Base-by-base conservation (phyloP, 1,140 invertebrate genomes). In the Chironomus striatipennis region DNA sequence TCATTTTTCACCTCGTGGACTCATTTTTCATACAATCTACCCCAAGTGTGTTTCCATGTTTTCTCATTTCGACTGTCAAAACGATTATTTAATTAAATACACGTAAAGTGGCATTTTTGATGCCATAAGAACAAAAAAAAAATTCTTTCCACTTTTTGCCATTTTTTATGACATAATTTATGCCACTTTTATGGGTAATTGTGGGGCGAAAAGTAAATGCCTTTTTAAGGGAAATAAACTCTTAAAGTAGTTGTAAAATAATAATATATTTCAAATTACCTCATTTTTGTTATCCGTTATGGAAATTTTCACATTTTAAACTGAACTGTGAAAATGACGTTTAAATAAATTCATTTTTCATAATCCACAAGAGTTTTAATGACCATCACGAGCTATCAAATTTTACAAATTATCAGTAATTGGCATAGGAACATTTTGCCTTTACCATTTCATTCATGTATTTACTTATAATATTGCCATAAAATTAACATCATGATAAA, bases 21-120 rank as follows among this genome's bases (percentile, higher is more conserved):
- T 70, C 65, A 70, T 70, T 70, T 70, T 70, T 70, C 65, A 70
- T 7, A 70, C 24, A 34, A 34, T 34, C 24, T 34, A 34, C 24
- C 5, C 18, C 20, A 57, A 57, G 65, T 70, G 20, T 70, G 18
- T 70, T 18, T 18, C 7, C 20, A 21, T 70, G 20, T 70, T 70
- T 18, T 70, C 20, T 21, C 20, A 70, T 18, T 18, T 20, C 7
- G 20, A 70, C 65, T 70, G 65, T 70, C 65, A 70, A 70, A 70
- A 70, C 65, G 65, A 70, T 70, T 70, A 70, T 70, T 70, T 70
- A 70, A 70, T 70, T 70, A 70, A 70, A 70, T 18, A 70, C 65
- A 70, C 65, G 47, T 57, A n/a, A 57, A 57, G 47, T 57, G 47
- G 47, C 47, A 57, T 57, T 57, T 57, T 57, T 57, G 12, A 12